Evolutionary conservation across 2,888 invertebrate genomes (phyloP), one percentile per base, ranked within the genome.

Genomic region (Andrena praecox): DNA sequence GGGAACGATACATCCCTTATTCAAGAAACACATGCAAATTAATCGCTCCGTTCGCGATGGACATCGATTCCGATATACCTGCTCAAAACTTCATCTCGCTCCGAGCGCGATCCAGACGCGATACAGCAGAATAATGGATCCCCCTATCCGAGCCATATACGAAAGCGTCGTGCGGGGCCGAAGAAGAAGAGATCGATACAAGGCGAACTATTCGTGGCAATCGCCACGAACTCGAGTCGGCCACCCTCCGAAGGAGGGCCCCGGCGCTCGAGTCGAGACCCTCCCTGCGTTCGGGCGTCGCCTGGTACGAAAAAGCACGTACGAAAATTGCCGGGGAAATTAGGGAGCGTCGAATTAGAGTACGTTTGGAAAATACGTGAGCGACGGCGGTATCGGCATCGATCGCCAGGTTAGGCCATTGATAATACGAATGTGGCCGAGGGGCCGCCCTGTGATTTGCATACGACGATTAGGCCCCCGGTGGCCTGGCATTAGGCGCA

Each of bases 371-470:
- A 87, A 86, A 85, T 86, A 80, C 85, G 82, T 68, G 78, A 84
- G 85, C 42, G 78, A 64, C 60, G 80, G 64, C 54, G 67, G 86
- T 86, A 84, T 89, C 86, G 85, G 84, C 84, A 90, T 90, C 87
- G 89, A 89, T 86, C 85, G 84, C 68, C 77, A 80, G 54, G 78
- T 78, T 77, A 82, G 80, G 84, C 88, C 89, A 89, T 91, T 90
- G 91, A 91, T 91, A 91, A 91, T 87, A 89, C 87, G 88, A 89
- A 89, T 89, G 87, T 86, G 79, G 82, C 69, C 72, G 68, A 16
- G 42, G 85, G 56, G 85, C 90, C 88, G 89, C 88, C 87, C 86
- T 86, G 88, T 89, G 90, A 92, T 92, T 92, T 92, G 91, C 92
- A 92, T 92, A 91, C 87, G 86, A 77, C 89, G 92, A 92, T 91